Conservation (phyloP, 2,888 invertebrate genomes). For the Anagyrus pseudococci region DNA sequence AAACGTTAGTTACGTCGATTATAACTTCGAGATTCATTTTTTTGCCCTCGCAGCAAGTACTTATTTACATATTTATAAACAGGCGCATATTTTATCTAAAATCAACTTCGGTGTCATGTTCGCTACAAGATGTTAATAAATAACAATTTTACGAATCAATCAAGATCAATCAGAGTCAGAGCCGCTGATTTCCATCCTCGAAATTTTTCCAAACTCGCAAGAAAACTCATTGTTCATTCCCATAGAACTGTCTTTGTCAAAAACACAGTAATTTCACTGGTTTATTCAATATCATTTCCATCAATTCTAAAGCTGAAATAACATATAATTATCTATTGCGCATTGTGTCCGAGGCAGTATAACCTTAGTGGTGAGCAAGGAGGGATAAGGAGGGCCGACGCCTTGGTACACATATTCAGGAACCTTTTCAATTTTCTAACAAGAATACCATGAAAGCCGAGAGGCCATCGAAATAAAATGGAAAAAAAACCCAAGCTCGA, state of each 20-base stretch:
- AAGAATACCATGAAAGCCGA: conserved; percentile 9
- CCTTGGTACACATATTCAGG: not conserved
- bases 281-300: conserved; percentile 34
- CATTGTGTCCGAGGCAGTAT: conserved; percentile 3
- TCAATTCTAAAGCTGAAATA: conserved; percentile 32
- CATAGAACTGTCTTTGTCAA: conserved; percentile 31
- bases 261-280: conserved; percentile 29
- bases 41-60: not conserved
- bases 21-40: too few relatives aligned
- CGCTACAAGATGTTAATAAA: conserved; percentile 28
- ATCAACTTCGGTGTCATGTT: conserved; percentile 1
- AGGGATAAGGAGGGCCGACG: not conserved
- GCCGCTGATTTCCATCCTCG: conserved; percentile 1
- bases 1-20: too few relatives aligned
- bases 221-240: conserved; percentile 20
- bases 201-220: conserved; percentile 9
- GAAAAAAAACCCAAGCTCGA: too few relatives aligned
- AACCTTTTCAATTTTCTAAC: conserved; percentile 14
- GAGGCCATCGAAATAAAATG: too few relatives aligned
- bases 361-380: too few relatives aligned
- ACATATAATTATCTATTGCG: conserved; percentile 32
- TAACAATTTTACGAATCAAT: conserved; percentile 37
- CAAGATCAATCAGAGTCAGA: conserved; percentile 15
- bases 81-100: not conserved
- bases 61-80: not conserved